These are phyloP conservation scores for Xenus cinereus DNA, from an alignment of 2,113 vertebrate species.

Conservation along the genomic window DNA sequence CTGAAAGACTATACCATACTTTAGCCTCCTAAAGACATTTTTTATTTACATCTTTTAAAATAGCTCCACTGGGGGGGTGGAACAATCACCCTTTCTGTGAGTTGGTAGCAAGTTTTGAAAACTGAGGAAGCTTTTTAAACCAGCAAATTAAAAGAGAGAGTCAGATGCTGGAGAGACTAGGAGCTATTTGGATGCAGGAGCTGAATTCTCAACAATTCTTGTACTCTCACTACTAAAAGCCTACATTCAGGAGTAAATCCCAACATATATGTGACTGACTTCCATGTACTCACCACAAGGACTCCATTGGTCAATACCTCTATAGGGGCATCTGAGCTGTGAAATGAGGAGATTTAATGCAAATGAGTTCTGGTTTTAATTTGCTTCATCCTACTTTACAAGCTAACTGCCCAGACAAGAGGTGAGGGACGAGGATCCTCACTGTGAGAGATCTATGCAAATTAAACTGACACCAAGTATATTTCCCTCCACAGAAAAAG, in stretches of 20 bases:
- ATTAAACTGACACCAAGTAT: neutral
- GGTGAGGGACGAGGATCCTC: neutral
- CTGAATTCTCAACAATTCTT: neutral
- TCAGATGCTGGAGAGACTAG: neutral
- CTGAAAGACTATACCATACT: neutral
- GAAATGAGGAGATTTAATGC: neutral
- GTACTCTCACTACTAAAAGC: neutral
- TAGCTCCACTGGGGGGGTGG: neutral
- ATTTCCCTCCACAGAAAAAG: neutral
- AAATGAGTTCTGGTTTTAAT: neutral
- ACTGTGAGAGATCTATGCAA: neutral
- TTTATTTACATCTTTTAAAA: neutral
- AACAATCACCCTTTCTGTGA: neutral
- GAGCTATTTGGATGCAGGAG: neutral
- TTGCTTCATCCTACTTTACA: neutral
- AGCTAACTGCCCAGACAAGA: neutral
- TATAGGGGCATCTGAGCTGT: slow-evolving; percentile 63
- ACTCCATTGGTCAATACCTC: slow-evolving; percentile 77
- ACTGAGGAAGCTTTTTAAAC: neutral
- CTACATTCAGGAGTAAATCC: neutral
- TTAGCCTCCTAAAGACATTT: neutral
- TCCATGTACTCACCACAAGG: slow-evolving; percentile 75
- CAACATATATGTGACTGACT: neutral
- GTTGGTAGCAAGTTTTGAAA: neutral
- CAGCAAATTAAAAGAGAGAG: neutral